These are phyloP conservation scores for Pseudorasbora parva DNA, from an alignment of 2,113 vertebrate genomes.

Conservation along the genomic window DNA sequence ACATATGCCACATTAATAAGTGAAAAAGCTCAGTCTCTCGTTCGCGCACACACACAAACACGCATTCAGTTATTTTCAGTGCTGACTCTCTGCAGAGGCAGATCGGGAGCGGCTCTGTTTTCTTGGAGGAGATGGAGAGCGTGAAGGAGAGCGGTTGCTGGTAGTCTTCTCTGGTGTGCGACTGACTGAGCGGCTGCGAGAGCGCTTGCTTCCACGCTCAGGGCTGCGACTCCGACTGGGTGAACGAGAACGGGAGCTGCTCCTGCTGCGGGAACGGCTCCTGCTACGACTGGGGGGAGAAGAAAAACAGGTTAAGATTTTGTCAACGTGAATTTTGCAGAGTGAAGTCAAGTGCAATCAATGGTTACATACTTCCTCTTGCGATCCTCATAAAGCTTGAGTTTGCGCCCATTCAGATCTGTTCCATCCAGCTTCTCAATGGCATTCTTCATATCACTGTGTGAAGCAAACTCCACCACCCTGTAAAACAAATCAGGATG, in stretches of 20 bases:
- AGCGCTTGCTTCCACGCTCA: constrained; percentile 61
- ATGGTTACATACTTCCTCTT: constrained; percentile 78
- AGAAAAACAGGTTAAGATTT: background rate
- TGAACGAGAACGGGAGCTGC: constrained; percentile 77
- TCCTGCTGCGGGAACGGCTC: constrained; percentile 79
- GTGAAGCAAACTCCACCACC: constrained; percentile 91
- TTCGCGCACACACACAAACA: background rate
- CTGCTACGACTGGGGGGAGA: constrained; percentile 66
- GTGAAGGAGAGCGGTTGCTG: constrained; percentile 60
- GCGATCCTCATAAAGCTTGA: constrained; percentile 89
- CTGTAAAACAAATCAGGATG: constrained; percentile 65
- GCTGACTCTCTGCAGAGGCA: constrained; percentile 74
- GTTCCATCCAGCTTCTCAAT: constrained; percentile 89
- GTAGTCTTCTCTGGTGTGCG: constrained; percentile 74
- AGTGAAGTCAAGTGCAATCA: background rate
- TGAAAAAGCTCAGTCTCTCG: background rate
- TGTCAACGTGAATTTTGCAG: background rate
- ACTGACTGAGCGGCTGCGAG: constrained; percentile 72
- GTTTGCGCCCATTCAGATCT: constrained; percentile 89
- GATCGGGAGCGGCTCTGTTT: constrained; percentile 69
- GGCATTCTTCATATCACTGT: constrained; percentile 92
- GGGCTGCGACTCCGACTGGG: constrained; percentile 67
- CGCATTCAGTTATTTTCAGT: constrained; percentile 59
- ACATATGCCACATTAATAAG: constrained; percentile 31
- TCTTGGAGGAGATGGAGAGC: constrained; percentile 64